Evolutionary conservation across 1,140 invertebrate genomes (phyloP).

Genomic region (Polypedilum vanderplanki): DNA sequence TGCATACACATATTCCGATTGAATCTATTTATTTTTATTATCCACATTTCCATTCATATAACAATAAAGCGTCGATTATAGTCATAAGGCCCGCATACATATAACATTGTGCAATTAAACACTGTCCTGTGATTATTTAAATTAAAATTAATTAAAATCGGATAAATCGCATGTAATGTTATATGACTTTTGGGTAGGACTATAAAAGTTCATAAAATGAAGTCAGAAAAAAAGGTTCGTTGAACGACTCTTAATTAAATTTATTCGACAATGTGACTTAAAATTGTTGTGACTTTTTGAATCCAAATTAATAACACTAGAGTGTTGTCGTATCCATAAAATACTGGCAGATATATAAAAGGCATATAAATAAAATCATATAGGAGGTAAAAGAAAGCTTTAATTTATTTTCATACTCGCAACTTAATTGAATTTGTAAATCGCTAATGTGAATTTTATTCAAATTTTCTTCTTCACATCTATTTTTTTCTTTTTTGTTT

Average conservation of each 20-base stretch:
- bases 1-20: too few relatives aligned
- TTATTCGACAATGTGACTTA: too few relatives aligned
- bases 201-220: too few relatives aligned
- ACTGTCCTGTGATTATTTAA: background rate
- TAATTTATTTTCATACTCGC: background rate
- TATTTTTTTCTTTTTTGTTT: background rate
- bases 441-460: conserved; percentile 24
- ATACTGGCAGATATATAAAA: too few relatives aligned
- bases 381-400: too few relatives aligned
- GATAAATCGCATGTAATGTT: background rate
- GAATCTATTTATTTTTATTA: background rate
- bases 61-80: background rate
- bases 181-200: too few relatives aligned
- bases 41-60: background rate
- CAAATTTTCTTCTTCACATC: background rate
- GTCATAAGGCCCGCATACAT: background rate
- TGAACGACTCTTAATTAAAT: too few relatives aligned
- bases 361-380: too few relatives aligned
- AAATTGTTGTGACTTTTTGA: too few relatives aligned
- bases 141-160: conserved; percentile 10
- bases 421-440: conserved; percentile 21
- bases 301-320: too few relatives aligned
- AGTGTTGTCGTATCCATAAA: too few relatives aligned
- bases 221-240: too few relatives aligned
- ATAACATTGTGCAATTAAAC: background rate